phyloP scores from a whole-genome alignment of 64 coral and sea anemone genomes.

The Trachythela sp. region DNA sequence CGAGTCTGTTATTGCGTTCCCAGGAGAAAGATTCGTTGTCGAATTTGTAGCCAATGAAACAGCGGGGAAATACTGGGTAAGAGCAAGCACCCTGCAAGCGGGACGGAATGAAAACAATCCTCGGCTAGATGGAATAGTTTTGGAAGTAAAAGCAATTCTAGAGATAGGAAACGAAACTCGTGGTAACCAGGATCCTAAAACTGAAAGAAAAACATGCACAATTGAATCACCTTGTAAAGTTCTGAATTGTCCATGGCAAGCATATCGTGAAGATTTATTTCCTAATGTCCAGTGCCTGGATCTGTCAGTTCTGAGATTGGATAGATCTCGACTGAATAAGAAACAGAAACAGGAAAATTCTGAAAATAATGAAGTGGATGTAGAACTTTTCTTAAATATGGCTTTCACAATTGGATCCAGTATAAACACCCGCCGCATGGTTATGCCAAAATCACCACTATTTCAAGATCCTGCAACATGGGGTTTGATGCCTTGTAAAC shows the following conservation, averaged over 20 bases:
- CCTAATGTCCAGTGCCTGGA: slow-evolving; percentile 36
- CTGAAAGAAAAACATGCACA: slow-evolving; percentile 21
- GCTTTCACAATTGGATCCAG: slow-evolving; percentile 41
- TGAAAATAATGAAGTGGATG: not conserved
- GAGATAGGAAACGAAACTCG: not conserved
- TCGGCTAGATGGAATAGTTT: not conserved
- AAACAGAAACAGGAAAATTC: not conserved
- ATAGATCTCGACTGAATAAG: slow-evolving; percentile 4
- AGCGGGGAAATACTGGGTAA: slow-evolving; percentile 43
- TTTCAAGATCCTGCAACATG: slow-evolving; percentile 56
- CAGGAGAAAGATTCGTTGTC: slow-evolving; percentile 53
- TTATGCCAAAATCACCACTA: slow-evolving; percentile 43
- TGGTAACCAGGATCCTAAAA: slow-evolving; percentile 25
- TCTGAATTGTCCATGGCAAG: slow-evolving; percentile 58
- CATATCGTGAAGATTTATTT: slow-evolving; percentile 40
- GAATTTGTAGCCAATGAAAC: slow-evolving; percentile 37
- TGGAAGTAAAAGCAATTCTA: slow-evolving; percentile 26
- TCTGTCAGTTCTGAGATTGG: slow-evolving; percentile 28
- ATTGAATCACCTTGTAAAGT: slow-evolving; percentile 38
- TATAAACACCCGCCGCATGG: slow-evolving; percentile 44
- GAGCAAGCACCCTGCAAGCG: not conserved
- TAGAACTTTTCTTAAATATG: slow-evolving; percentile 59
- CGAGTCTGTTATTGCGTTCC: slow-evolving; percentile 53
- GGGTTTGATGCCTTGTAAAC: slow-evolving; percentile 41
- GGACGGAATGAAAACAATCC: not conserved